Evolutionary conservation across 1,140 invertebrate genomes (phyloP).

Genomic region (Heterodera schachtii): DNA sequence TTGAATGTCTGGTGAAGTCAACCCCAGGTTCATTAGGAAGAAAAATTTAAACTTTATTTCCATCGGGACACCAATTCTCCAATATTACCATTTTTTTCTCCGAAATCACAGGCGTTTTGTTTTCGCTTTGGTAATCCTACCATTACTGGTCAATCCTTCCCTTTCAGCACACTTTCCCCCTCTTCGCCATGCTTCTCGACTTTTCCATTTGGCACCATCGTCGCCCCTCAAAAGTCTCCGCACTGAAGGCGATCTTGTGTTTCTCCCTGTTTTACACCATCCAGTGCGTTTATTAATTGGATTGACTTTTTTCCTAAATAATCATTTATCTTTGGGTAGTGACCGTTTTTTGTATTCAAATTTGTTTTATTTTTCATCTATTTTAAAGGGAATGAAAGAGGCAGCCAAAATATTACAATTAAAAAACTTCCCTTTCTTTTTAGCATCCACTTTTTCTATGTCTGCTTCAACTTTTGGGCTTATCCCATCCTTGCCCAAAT

Average conservation of each 20-base stretch:
- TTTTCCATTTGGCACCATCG: slow-evolving; percentile 37
- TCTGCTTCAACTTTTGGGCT: slow-evolving; percentile 43
- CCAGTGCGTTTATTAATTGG: slow-evolving; percentile 34
- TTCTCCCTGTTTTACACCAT: slow-evolving; percentile 45
- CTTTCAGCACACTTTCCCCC: slow-evolving; percentile 49
- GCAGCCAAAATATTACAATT: neutral
- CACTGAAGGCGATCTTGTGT: slow-evolving; percentile 34
- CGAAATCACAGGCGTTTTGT: no score
- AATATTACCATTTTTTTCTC: no score
- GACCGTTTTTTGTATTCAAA: no score
- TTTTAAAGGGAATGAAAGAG: no score
- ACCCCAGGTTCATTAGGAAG: no score
- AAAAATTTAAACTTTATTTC: no score
- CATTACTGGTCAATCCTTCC: neutral
- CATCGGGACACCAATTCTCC: no score
- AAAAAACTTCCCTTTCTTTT: slow-evolving; percentile 31
- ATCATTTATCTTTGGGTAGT: neutral
- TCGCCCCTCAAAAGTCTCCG: slow-evolving; percentile 14
- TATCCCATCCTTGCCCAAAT: slow-evolving; percentile 43
- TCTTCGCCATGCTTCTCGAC: slow-evolving; percentile 42
- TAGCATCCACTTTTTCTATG: slow-evolving; percentile 52
- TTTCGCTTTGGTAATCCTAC: no score
- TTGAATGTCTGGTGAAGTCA: no score
- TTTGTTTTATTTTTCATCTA: no score
- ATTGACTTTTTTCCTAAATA: neutral